A percentile compares a stretch with the other conserved stretches of the same genome.
phyloP scores from a whole-genome alignment of 1,140 invertebrate genomes.

The Paraescarpia echinospica region DNA sequence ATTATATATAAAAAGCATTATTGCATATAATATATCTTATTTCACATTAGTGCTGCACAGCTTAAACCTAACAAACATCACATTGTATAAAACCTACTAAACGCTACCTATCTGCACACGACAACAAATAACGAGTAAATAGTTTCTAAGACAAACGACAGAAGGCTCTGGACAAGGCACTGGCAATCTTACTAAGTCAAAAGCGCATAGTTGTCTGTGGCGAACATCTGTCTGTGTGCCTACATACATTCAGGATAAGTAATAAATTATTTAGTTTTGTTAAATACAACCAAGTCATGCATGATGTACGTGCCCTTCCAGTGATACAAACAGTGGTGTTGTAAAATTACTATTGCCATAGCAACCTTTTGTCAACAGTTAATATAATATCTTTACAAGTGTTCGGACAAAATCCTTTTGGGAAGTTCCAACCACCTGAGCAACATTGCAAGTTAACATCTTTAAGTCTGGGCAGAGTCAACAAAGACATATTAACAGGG shows the following conservation, averaged over 20 bases:
- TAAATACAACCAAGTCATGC: neutral
- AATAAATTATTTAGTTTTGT: neutral
- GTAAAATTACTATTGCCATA: neutral
- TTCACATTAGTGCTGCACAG: neutral
- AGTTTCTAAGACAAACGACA: neutral
- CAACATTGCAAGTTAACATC: neutral
- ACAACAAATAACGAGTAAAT: neutral
- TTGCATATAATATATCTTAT: neutral
- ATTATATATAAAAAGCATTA: neutral
- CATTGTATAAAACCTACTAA: neutral
- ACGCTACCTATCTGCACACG: neutral
- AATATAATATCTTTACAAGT: neutral
- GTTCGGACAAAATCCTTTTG: neutral
- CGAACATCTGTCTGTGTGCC: too few relatives aligned
- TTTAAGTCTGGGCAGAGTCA: neutral
- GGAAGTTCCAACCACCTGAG: neutral
- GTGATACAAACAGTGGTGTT: neutral
- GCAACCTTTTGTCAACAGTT: neutral
- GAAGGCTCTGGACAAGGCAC: neutral
- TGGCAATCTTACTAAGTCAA: neutral
- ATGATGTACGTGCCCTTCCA: neutral
- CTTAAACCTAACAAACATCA: neutral
- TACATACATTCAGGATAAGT: neutral
- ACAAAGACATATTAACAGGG: neutral
- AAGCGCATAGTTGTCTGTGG: neutral